phyloP scores from a whole-genome alignment of 2,113 vertebrate species.

The Perognathus longimembris region DNA sequence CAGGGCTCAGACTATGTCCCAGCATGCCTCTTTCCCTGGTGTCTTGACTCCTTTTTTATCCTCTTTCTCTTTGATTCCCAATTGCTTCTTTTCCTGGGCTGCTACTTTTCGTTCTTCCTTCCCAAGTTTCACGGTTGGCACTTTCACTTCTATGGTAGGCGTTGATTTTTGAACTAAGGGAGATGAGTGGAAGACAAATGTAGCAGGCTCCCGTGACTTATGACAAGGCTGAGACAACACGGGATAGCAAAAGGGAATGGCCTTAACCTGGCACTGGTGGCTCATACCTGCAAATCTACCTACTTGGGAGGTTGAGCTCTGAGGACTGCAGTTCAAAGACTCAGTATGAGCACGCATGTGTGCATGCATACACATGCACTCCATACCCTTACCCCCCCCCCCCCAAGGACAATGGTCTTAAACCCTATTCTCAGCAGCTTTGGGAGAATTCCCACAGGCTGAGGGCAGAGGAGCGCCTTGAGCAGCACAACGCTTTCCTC shows the following conservation, averaged over 20 bases:
- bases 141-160: constrained; percentile 31
- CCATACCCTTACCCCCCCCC: no score
- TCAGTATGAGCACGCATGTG: no score
- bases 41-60: constrained; percentile 84
- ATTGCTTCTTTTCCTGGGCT: constrained; percentile 78
- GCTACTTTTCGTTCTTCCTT: constrained; percentile 82
- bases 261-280: no score
- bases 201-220: not conserved
- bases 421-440: not conserved
- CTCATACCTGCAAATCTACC: no score
- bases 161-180: constrained; percentile 55
- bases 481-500: not conserved
- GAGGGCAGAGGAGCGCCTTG: not conserved
- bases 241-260: not conserved
- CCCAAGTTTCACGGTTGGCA: constrained; percentile 59
- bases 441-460: not conserved
- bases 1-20: not conserved
- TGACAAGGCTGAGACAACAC: not conserved
- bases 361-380: no score
- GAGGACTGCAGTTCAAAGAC: no score
- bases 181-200: not conserved
- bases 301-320: no score
- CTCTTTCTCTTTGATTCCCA: constrained; percentile 83
- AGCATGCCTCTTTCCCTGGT: constrained; percentile 79
- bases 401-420: not conserved